These are phyloP conservation scores for Anoncus sp. DNA, from an alignment of 2,888 invertebrate genomes.

Conservation along the genomic window DNA sequence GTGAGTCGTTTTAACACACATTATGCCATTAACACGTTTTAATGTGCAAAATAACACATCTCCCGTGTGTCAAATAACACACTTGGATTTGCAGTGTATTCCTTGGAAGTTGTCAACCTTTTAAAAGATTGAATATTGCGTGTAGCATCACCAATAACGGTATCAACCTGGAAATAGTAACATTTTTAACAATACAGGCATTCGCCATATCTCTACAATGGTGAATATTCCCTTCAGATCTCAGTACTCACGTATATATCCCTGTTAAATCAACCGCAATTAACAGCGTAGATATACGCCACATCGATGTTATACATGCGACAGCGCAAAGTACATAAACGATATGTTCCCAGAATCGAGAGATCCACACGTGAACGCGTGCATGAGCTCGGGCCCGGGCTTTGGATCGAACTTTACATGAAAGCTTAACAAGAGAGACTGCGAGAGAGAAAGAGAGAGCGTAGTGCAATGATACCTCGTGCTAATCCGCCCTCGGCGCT, in stretches of 20 bases:
- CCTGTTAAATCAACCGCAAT: conserved; percentile 15
- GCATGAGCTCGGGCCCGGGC: conserved; percentile 7
- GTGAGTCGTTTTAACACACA: no score
- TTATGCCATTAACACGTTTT: no score
- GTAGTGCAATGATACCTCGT: background rate
- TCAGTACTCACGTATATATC: conserved; percentile 2
- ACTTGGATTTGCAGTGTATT: no score
- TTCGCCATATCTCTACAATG: background rate
- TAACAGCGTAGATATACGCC: background rate
- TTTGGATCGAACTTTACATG: conserved; percentile 5
- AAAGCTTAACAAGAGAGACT: conserved; percentile 18
- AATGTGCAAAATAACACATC: no score
- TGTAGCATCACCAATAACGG: background rate
- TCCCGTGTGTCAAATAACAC: no score
- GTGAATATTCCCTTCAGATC: conserved; percentile 2
- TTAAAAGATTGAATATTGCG: no score
- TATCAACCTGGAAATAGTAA: background rate
- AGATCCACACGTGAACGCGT: conserved; percentile 13
- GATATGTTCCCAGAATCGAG: conserved; percentile 3
- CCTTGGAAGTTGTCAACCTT: no score
- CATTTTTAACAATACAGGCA: background rate
- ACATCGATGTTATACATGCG: background rate
- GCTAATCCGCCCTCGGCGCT: conserved; percentile 11
- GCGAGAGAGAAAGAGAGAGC: conserved; percentile 7
- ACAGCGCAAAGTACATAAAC: background rate